Percentiles rank a stretch among this genome's conserved stretches.
Conservation (phyloP, 1,140 invertebrate species). For the Subanguina moxae region DNA sequence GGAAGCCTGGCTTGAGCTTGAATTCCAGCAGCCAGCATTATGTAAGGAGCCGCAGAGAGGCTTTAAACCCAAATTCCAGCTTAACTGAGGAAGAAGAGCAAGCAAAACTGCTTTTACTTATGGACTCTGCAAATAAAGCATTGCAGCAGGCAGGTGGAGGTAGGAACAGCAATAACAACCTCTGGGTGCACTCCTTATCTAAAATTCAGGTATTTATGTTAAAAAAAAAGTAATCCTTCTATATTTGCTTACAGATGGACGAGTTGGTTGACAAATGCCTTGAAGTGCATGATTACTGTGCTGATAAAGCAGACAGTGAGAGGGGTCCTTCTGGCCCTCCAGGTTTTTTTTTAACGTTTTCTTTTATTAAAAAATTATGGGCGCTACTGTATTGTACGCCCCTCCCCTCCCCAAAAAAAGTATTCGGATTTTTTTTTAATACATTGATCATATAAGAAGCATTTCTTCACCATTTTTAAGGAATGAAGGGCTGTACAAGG, state of each 20-base stretch:
- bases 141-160: background rate
- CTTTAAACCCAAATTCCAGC: background rate
- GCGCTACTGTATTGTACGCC: too few species aligned
- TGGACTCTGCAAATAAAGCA: background rate
- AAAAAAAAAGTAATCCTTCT: background rate
- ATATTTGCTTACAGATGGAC: conserved; percentile 42
- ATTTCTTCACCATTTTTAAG: too few species aligned
- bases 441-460: too few species aligned
- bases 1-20: background rate
- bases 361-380: too few species aligned
- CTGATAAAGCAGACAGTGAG: conserved; percentile 34
- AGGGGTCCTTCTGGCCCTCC: conserved; percentile 44
- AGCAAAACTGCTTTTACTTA: background rate
- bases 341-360: conserved; percentile 31
- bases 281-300: conserved; percentile 55
- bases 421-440: too few species aligned
- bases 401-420: too few species aligned
- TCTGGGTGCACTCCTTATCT: conserved; percentile 54
- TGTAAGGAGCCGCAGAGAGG: background rate
- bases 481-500: too few species aligned
- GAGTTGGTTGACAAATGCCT: conserved; percentile 57
- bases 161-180: conserved; percentile 22
- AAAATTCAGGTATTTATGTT: conserved; percentile 44
- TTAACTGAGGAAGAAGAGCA: conserved; percentile 2
- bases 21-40: background rate